These are phyloP conservation scores for Enteromius anoplus DNA, from an alignment of 2,797 vertebrate species.

Conservation along the genomic window DNA sequence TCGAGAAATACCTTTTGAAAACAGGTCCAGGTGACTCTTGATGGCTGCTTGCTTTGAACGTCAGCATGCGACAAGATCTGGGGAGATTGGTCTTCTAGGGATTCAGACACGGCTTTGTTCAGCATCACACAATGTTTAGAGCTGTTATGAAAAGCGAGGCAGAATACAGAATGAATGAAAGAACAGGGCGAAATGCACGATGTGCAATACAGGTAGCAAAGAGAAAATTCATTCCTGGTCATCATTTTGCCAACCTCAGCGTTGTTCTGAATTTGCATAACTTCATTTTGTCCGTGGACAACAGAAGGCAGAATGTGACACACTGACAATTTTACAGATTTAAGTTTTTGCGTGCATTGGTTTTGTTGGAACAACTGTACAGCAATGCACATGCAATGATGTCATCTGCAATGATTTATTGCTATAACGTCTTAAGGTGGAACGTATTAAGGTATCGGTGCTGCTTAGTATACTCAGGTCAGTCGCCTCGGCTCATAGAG, in stretches of 20 bases:
- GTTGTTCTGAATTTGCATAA: neutral
- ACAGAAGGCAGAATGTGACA: neutral
- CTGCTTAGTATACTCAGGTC: neutral
- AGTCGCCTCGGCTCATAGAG: neutral
- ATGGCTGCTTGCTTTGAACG: conserved; percentile 23
- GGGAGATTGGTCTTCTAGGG: neutral
- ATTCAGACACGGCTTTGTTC: conserved; percentile 17
- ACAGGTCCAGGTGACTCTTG: conserved; percentile 21
- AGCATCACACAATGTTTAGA: neutral
- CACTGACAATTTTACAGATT: neutral
- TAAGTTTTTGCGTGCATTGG: neutral
- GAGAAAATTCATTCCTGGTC: neutral
- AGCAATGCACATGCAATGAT: conserved; percentile 17
- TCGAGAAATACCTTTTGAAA: conserved; percentile 6
- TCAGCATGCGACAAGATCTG: conserved; percentile 23
- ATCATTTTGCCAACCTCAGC: neutral
- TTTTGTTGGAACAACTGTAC: conserved; percentile 11
- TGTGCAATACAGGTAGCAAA: conserved; percentile 13
- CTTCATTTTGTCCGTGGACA: neutral
- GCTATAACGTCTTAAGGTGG: conserved; percentile 13
- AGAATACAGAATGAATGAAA: conserved; percentile 17
- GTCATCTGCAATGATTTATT: conserved; percentile 18
- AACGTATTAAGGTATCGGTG: neutral
- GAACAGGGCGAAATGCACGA: neutral
- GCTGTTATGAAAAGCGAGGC: neutral